A percentile compares a stretch with the other conserved stretches of the same genome.
phyloP scores from a whole-genome alignment of 2,888 invertebrate species.

The Ophion costatus region DNA sequence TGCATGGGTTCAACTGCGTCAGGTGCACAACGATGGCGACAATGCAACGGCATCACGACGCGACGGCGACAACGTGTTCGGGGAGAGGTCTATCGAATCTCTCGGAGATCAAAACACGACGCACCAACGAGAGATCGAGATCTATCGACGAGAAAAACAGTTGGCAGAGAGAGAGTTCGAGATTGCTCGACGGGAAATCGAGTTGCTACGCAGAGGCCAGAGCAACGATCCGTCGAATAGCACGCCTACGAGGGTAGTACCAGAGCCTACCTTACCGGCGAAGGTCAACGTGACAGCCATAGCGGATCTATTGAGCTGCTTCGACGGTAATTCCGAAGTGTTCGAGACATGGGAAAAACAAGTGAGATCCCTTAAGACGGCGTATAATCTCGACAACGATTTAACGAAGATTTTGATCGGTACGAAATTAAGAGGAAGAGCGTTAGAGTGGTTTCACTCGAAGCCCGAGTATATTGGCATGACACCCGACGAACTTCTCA shows the following conservation, averaged over 20 bases:
- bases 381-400: not conserved
- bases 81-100: too few relatives aligned
- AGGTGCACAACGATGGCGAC: too few relatives aligned
- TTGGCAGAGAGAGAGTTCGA: not conserved
- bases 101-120: too few relatives aligned
- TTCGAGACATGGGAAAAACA: slow-evolving; percentile 9
- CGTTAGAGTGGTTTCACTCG: not conserved
- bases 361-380: not conserved
- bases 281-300: not conserved
- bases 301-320: not conserved
- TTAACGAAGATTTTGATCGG: not conserved
- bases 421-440: not conserved
- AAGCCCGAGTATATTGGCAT: not conserved
- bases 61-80: too few relatives aligned
- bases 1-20: too few relatives aligned
- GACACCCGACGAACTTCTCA: not conserved
- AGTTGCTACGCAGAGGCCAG: not conserved
- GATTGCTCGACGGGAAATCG: not conserved
- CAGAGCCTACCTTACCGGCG: not conserved
- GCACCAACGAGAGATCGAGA: not conserved
- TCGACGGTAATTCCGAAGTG: slow-evolving; percentile 5
- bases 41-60: too few relatives aligned
- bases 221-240: too few relatives aligned
- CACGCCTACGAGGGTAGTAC: not conserved
- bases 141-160: not conserved